Evolutionary conservation across 2,888 invertebrate species (phyloP), one percentile per base, ranked within the genome.

Genomic region (Dryomyza anilis): DNA sequence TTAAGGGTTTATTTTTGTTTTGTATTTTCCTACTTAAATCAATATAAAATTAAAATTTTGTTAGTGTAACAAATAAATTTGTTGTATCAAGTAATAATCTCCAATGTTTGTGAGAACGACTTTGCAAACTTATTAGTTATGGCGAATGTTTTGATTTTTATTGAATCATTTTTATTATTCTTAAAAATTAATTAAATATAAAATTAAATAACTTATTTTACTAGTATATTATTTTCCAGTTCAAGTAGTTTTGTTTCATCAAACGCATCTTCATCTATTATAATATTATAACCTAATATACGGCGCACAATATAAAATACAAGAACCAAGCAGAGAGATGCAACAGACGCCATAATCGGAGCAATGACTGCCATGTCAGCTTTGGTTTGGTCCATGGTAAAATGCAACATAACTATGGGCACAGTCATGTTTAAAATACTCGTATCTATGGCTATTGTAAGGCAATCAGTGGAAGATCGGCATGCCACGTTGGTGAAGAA

Each of bases 361-460:
- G 93, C 87, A 73, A 95, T 93, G 65, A 93, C 91, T 3, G 94
- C 91, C 55, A 95, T 85, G 83, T 95, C 95, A 0, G 91, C 91
- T 69, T 90, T 90, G 0, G 95, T 95, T 76, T 93, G 91, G 0
- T 87, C 87, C 63, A 95, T 85, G 1, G 92, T 89, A 78, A 92
- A 89, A 67, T 91, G 85, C 65, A 96, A 84, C 75, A 96, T 85
- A 79, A 95, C 91, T 75, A 96, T 95, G 1, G 95, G 88, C 68
- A 96, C 90, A 53, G 94, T 94, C 1, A 94, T 94, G 84, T 96
- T 96, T 81, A 95, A 93, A 36, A 95, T 89, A 60, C 95, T 93
- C 0, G 93, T 92, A 85, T 96, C 96, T 57, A 96, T 89, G 50
- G 92, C 89, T 74, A 96, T 93, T 6, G 96, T 94, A 36, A 92